Evolutionary conservation across 2,113 vertebrate genomes (phyloP).

Genomic region (Sterrhoptilus dennistouni): DNA sequence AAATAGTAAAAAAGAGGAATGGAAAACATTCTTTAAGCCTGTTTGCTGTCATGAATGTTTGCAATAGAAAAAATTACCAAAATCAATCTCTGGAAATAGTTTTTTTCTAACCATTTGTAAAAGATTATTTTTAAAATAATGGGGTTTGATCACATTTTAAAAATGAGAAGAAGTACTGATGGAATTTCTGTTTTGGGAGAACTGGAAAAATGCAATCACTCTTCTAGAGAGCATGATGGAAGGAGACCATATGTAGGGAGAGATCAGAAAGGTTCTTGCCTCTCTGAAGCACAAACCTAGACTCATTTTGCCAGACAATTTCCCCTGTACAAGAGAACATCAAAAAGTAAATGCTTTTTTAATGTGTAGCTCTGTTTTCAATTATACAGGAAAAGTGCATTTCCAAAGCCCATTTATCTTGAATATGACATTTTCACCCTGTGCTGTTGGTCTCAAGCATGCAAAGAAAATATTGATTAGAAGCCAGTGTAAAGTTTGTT

Average conservation of each 20-base stretch:
- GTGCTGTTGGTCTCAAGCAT: not conserved
- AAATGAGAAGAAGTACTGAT: not conserved
- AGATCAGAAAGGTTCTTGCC: constrained; percentile 3
- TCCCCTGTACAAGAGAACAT: not conserved
- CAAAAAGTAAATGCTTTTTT: not conserved
- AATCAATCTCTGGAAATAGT: not conserved
- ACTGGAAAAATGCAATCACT: not conserved
- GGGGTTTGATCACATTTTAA: rapidly evolving
- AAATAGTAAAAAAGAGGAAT: not conserved
- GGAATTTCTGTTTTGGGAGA: not conserved
- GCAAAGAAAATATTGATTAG: constrained; percentile 37
- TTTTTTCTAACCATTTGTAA: not conserved
- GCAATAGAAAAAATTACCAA: not conserved
- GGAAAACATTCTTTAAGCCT: not conserved
- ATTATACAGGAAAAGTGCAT: constrained; percentile 24
- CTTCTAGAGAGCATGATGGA: not conserved
- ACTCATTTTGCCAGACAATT: constrained; percentile 13
- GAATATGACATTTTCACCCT: constrained; percentile 37
- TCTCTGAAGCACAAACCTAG: not conserved
- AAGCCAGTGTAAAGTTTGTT: constrained; percentile 8
- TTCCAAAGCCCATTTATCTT: constrained; percentile 54
- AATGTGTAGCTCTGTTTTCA: constrained; percentile 17
- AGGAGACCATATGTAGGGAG: not conserved
- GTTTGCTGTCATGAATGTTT: not conserved
- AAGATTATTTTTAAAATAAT: not conserved